Conservation (phyloP, 2,888 invertebrate species). For the Fragum sueziense region DNA sequence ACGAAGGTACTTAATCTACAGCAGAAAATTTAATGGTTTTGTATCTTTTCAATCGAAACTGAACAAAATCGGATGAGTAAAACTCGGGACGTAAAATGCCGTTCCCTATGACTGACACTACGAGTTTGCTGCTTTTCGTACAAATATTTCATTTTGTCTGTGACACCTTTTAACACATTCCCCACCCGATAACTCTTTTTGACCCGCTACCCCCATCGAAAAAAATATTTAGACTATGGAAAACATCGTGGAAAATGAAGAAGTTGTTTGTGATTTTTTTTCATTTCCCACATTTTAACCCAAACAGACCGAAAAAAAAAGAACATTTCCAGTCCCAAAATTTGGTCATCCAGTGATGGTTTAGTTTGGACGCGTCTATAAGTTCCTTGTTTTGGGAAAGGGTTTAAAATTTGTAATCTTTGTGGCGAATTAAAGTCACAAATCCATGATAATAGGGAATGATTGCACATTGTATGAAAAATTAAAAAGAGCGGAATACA, state of each 20-base stretch:
- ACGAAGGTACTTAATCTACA: no score
- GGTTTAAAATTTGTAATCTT: neutral
- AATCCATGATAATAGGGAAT: neutral
- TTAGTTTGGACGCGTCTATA: no score
- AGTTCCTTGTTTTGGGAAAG: no score
- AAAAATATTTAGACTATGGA: no score
- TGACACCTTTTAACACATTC: neutral
- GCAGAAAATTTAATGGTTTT: no score
- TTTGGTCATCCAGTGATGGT: no score
- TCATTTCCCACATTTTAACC: neutral
- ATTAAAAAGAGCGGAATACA: neutral
- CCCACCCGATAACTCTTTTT: neutral
- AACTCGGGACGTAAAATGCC: no score
- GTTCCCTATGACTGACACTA: neutral
- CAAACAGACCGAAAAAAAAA: neutral
- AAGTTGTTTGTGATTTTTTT: neutral
- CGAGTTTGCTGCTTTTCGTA: neutral
- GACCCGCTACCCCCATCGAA: neutral
- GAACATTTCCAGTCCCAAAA: no score
- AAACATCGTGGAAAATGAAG: no score
- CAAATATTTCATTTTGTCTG: neutral
- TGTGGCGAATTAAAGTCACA: neutral
- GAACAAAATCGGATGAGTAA: no score
- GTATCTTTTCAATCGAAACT: no score
- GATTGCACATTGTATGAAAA: neutral